These are phyloP conservation scores for Pentalonia nigronervosa DNA, from an alignment of 1,140 invertebrate species.

Conservation along the genomic window DNA sequence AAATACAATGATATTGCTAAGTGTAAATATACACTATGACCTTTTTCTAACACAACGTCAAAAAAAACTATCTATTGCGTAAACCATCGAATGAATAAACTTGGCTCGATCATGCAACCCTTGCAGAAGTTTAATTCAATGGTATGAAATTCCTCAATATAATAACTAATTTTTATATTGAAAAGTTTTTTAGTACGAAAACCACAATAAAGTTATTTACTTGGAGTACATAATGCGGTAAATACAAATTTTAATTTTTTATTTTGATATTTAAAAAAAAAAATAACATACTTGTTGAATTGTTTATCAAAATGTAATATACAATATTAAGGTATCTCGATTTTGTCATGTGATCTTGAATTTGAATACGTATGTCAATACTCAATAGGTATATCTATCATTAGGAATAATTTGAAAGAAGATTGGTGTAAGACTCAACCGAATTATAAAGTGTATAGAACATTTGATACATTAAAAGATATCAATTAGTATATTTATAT, in stretches of 20 bases:
- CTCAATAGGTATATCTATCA: not conserved
- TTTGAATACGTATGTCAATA: not conserved
- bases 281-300: not conserved
- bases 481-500: not conserved
- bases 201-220: not conserved
- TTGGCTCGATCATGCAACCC: too few species aligned
- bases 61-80: too few species aligned
- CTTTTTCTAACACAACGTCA: too few species aligned
- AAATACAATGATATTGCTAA: too few species aligned
- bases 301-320: not conserved
- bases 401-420: not conserved
- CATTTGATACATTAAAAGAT: not conserved
- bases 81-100: too few species aligned
- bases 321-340: not conserved
- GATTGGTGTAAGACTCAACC: not conserved
- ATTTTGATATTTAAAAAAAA: not conserved
- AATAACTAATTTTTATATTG: not conserved
- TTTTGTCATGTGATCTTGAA: not conserved
- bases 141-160: too few species aligned
- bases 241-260: not conserved
- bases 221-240: not conserved
- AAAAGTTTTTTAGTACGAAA: not conserved
- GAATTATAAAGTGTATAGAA: not conserved
- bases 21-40: too few species aligned
- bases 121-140: too few species aligned